Base-by-base conservation (phyloP, 1,140 invertebrate species). In the Pachyrhynchus sulphureomaculatus region DNA sequence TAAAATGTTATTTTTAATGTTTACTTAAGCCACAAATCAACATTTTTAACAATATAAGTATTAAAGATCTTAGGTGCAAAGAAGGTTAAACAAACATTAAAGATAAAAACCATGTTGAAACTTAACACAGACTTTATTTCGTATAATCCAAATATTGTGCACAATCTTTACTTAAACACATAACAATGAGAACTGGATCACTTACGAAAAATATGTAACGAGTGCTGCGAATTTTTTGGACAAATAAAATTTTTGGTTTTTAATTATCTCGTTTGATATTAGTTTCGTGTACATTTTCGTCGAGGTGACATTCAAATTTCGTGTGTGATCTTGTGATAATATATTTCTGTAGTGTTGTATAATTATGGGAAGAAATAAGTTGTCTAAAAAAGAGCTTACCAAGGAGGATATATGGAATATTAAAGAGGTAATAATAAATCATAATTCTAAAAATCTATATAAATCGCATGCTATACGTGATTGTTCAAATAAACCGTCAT, bases 71-170 rank as follows among this genome's bases (percentile, higher is more conserved):
- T 59, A 58, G 56, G 47, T 60, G 34, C 47, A 52, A 56, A 57
- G 58, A 60, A 65, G 57, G 64, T 65, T 65, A 65, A 49, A 37
- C 57, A 60, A 65, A 66, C 58, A 66, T 42, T 21, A 12, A 37
- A 66, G 64, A 66, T 66, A 66, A 62, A n/a, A 54, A 61, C 57
- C 42, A 65, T 65, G 64, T 62, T 59, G 59, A 62, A 62, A 62
- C 18, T 36, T 36, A 24, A 29, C 6, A 21, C 37, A 20, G 48
- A 54, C 48, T 52, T 36, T 53, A 33, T 55, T 37, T 21, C 29
- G 20, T 37, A 12, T 59, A 62, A 59, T 62, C 64, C 59, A 62
- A 54, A 62, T 62, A 59, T 59, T 41, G 37, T 48, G 45, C 53
- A 52, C 29, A 53, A 52, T 62, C 47, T 62, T 33, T 65, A 65